Percentiles rank a stretch among this genome's conserved stretches.
These are phyloP conservation scores for Acanthiza pusilla DNA, from an alignment of 2,797 vertebrate genomes.

Conservation along the genomic window DNA sequence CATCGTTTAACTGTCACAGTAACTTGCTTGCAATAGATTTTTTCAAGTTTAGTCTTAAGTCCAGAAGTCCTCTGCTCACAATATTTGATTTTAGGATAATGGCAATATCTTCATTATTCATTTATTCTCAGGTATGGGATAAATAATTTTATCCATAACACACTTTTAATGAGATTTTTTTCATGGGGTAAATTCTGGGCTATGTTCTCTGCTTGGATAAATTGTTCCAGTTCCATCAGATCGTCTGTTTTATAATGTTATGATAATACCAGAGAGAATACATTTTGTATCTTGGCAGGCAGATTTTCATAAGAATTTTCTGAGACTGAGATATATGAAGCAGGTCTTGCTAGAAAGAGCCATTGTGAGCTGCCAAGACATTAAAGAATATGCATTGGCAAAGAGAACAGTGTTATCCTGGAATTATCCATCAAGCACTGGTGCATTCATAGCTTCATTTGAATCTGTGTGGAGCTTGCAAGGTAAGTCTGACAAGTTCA, in stretches of 20 bases:
- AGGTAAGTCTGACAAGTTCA: neutral
- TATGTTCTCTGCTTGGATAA: neutral
- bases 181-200: neutral
- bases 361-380: neutral
- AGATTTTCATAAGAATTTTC: conserved; percentile 5
- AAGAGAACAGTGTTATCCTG: neutral
- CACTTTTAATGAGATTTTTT: neutral
- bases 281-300: neutral
- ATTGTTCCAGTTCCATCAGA: neutral
- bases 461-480: neutral
- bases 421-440: conserved; percentile 15
- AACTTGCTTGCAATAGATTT: neutral
- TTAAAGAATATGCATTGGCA: conserved; percentile 1
- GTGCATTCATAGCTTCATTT: neutral
- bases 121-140: neutral
- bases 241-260: neutral
- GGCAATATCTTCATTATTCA: neutral
- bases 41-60: neutral
- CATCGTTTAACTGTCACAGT: neutral
- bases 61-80: neutral
- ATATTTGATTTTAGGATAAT: neutral
- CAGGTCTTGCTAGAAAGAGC: neutral
- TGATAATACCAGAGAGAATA: neutral
- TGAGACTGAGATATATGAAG: neutral
- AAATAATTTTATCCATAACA: neutral